phyloP scores from a whole-genome alignment of 23 tunicate genomes.

The Botrylloides violaceus region DNA sequence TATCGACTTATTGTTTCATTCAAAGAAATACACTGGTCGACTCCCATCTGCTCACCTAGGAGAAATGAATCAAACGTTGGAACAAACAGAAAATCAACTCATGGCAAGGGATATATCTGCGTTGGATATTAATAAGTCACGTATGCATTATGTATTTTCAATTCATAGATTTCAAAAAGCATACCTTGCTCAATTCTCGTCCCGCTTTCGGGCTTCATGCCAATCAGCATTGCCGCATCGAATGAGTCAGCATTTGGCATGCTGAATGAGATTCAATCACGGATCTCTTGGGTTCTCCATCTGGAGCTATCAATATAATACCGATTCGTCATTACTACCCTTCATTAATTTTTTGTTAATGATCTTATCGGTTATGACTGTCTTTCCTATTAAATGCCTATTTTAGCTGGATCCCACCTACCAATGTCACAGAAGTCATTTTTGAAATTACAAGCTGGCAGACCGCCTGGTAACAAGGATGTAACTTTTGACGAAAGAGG shows the following conservation, averaged over 20 bases:
- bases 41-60: slow-evolving; percentile 40
- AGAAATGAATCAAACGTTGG: slow-evolving; percentile 19
- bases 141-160: neutral
- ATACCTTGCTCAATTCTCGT: too few species aligned
- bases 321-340: too few species aligned
- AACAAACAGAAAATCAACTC: slow-evolving; percentile 13
- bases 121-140: neutral
- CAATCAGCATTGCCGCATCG: too few species aligned
- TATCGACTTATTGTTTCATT: neutral
- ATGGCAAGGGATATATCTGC: slow-evolving; percentile 11
- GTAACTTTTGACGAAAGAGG: slow-evolving; percentile 87
- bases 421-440: slow-evolving; percentile 84
- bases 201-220: too few species aligned
- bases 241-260: too few species aligned
- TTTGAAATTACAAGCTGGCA: slow-evolving; percentile 75
- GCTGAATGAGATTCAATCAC: too few species aligned
- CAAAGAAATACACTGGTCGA: slow-evolving; percentile 56
- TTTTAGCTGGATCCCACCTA: slow-evolving; percentile 29
- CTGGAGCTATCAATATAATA: too few species aligned
- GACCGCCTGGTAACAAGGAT: slow-evolving; percentile 90
- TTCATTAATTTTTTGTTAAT: too few species aligned
- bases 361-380: too few species aligned
- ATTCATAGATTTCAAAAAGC: too few species aligned
- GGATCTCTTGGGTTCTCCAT: too few species aligned
- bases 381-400: neutral